Evolutionary conservation across 23 tunicate genomes (phyloP), one percentile per base, ranked within the genome.

Genomic region (Trididemnum clinides): DNA sequence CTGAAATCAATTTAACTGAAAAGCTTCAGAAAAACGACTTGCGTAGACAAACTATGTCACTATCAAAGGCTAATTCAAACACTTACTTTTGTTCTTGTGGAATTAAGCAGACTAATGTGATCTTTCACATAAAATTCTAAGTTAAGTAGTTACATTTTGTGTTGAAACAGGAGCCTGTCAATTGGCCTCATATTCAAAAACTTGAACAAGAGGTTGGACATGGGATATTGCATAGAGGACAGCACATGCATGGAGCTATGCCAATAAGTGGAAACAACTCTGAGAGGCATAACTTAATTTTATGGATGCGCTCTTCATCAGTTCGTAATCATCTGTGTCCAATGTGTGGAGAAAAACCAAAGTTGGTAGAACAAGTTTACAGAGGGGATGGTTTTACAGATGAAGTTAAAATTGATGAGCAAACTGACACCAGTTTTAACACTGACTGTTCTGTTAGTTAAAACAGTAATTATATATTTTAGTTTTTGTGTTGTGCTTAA

Each of bases 171-270:
- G 87, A 88, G 31, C 77, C 83, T 19, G 54, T 58, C 31, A 19
- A 69, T 79, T 4, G 72, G 49, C 27, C 62, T 23, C 54, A 73
- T 21, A 49, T 79, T 26, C 80, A 57, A n/a, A 80, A 78, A 80
- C 92, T 93, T 2, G 64, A 77, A 37, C 98, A 93, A 72, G 36
- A 36, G 22, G 59, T 51, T 19, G 87, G 92, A 19, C 73, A 86
- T 44, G 98, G 92, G 25, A 33, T 88, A 2, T 50, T 93, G 15
- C 98, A 93, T 64, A 35, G 98, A 12, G 98, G 98, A 19, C 90
- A 88, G 54, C 98, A 93, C 72, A 58, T 57, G 54, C 98, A 93
- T 36, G 98, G 98, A 33, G 98, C 98, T 19, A 84, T 93, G 92
- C 83, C 86, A 0, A 88, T 93, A 20, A 20, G 54, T 0, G 80